Evolutionary conservation across 2,797 vertebrate species (phyloP).

Genomic region (Parambassis ranga): DNA sequence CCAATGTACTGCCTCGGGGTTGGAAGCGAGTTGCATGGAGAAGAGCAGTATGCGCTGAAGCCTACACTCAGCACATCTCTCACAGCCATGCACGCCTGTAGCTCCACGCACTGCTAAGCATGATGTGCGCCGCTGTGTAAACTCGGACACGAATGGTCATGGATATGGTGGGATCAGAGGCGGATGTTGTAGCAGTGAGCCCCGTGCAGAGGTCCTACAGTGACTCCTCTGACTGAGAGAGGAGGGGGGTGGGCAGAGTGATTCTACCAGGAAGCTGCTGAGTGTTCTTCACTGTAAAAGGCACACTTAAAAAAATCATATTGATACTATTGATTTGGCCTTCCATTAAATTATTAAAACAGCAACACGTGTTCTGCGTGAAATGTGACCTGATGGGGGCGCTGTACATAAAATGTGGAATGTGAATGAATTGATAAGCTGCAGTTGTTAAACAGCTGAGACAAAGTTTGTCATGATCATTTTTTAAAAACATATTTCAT

Average conservation of each 20-base stretch:
- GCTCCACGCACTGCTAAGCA: constrained; percentile 57
- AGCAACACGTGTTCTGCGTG: background rate
- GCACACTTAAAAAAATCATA: background rate
- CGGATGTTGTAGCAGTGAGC: constrained; percentile 32
- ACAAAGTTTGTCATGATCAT: too few species aligned
- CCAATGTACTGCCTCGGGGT: constrained; percentile 48
- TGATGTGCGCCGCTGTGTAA: constrained; percentile 45
- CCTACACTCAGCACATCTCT: constrained; percentile 28
- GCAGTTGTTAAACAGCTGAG: too few species aligned
- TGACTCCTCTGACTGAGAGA: background rate
- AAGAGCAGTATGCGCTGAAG: constrained; percentile 41
- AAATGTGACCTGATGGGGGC: constrained; percentile 15
- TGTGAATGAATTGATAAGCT: background rate
- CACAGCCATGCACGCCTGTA: constrained; percentile 32
- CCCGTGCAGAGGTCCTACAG: constrained; percentile 20
- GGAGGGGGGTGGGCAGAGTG: background rate
- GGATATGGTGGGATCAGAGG: constrained; percentile 58
- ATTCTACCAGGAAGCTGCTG: background rate
- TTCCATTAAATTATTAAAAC: background rate
- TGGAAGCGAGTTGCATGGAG: constrained; percentile 32
- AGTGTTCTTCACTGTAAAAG: constrained; percentile 1
- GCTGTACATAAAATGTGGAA: background rate
- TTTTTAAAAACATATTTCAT: too few species aligned
- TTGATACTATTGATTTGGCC: background rate
- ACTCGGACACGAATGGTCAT: constrained; percentile 40